These are phyloP conservation scores for Amitus sp. DNA, from an alignment of 2,888 invertebrate genomes.

Conservation along the genomic window DNA sequence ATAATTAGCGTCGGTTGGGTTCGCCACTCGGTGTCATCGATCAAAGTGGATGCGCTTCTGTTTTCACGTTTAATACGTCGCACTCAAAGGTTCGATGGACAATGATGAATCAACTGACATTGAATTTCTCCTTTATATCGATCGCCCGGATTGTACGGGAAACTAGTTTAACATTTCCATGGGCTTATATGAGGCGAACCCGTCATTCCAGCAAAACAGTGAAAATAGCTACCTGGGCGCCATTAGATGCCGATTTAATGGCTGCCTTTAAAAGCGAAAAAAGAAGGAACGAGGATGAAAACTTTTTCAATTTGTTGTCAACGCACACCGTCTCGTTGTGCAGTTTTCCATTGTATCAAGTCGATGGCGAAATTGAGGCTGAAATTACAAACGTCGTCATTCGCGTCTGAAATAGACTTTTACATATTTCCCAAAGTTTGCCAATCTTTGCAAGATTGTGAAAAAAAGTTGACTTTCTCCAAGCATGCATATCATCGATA, in stretches of 20 bases:
- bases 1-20: slow-evolving; percentile 37
- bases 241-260: slow-evolving; percentile 32
- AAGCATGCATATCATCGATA: slow-evolving; percentile 29
- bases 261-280: background rate
- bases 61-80: slow-evolving; percentile 40
- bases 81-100: slow-evolving; percentile 46
- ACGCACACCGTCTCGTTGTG: slow-evolving; percentile 6
- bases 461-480: too few species aligned
- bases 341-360: too few species aligned
- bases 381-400: too few species aligned
- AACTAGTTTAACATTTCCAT: slow-evolving; percentile 64
- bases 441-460: too few species aligned
- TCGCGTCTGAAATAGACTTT: too few species aligned
- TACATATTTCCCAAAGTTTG: too few species aligned
- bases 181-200: slow-evolving; percentile 45
- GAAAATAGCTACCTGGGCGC: slow-evolving; percentile 42
- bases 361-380: too few species aligned
- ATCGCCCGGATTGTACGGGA: slow-evolving; percentile 54
- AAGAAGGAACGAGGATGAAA: background rate
- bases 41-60: slow-evolving; percentile 15
- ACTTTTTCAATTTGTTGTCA: background rate
- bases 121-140: slow-evolving; percentile 65
- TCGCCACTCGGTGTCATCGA: slow-evolving; percentile 34
- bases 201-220: slow-evolving; percentile 41
- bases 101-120: slow-evolving; percentile 59